A percentile compares a stretch with the other conserved stretches of the same genome.
These are phyloP conservation scores for Hippocampus kuda DNA, from an alignment of 2,797 vertebrate genomes.

Conservation along the genomic window DNA sequence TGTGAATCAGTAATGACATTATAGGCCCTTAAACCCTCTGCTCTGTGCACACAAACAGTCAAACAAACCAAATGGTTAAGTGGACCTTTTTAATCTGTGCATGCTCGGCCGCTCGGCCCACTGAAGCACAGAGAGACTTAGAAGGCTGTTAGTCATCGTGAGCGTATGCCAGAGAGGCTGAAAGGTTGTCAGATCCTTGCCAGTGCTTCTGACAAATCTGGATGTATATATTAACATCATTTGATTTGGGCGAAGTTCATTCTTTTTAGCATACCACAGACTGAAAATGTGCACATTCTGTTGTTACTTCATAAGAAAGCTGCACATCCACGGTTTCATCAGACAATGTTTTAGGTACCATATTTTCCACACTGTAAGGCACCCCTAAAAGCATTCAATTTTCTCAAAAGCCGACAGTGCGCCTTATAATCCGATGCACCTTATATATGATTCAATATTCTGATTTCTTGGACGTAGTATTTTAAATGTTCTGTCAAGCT, in stretches of 20 bases:
- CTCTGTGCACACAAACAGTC: slow-evolving; percentile 45
- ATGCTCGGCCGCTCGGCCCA: slow-evolving; percentile 49
- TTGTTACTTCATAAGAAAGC: not conserved
- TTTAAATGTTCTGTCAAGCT: too few species aligned
- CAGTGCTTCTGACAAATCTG: slow-evolving; percentile 36
- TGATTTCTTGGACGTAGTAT: too few species aligned
- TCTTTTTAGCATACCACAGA: slow-evolving; percentile 11
- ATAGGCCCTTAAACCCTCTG: slow-evolving; percentile 52
- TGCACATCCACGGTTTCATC: not conserved
- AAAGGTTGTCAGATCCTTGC: slow-evolving; percentile 40
- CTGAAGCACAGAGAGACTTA: slow-evolving; percentile 50
- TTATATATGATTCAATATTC: too few species aligned
- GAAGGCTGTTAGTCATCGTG: slow-evolving; percentile 59
- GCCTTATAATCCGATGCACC: too few species aligned
- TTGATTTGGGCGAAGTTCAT: slow-evolving; percentile 21
- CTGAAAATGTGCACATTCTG: slow-evolving; percentile 14
- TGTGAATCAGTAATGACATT: slow-evolving; percentile 73
- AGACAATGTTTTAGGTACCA: too few species aligned
- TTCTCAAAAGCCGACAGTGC: too few species aligned
- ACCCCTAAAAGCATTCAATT: too few species aligned
- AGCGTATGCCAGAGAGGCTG: slow-evolving; percentile 47
- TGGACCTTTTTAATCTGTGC: slow-evolving; percentile 42
- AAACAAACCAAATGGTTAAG: slow-evolving; percentile 47
- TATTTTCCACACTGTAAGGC: too few species aligned
- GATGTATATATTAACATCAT: slow-evolving; percentile 24